Evolutionary conservation across 2,113 vertebrate species (phyloP).

Genomic region (Cinclus cinclus): DNA sequence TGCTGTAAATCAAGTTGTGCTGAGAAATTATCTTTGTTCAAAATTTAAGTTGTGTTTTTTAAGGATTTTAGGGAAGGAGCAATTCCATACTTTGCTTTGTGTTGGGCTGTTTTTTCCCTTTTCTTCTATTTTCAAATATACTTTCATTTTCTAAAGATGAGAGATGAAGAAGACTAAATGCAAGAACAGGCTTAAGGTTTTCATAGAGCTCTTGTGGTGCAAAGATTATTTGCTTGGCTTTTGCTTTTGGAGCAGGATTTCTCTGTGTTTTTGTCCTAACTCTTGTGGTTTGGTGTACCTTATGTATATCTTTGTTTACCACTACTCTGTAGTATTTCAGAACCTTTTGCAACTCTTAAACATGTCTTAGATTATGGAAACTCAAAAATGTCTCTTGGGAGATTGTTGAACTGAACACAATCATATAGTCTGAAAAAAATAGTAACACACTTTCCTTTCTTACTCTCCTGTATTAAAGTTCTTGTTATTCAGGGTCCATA

Average conservation of each 20-base stretch:
- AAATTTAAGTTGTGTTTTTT: background rate
- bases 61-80: background rate
- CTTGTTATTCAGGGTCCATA: background rate
- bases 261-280: background rate
- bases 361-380: background rate
- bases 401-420: background rate
- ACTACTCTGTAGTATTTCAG: background rate
- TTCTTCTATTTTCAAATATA: background rate
- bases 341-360: background rate
- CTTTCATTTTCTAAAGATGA: background rate
- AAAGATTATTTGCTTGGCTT: background rate
- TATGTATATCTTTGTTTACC: background rate
- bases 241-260: background rate
- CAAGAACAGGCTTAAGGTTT: background rate
- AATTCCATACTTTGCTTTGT: background rate
- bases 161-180: background rate
- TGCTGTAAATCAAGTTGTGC: background rate
- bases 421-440: background rate
- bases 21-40: background rate
- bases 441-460: background rate
- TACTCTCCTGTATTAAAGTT: background rate
- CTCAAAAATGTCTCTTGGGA: background rate
- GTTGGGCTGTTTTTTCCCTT: rapidly evolving
- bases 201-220: background rate
- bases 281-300: background rate